phyloP scores from a whole-genome alignment of 2,888 invertebrate genomes.

The Yponomeuta evonymella region DNA sequence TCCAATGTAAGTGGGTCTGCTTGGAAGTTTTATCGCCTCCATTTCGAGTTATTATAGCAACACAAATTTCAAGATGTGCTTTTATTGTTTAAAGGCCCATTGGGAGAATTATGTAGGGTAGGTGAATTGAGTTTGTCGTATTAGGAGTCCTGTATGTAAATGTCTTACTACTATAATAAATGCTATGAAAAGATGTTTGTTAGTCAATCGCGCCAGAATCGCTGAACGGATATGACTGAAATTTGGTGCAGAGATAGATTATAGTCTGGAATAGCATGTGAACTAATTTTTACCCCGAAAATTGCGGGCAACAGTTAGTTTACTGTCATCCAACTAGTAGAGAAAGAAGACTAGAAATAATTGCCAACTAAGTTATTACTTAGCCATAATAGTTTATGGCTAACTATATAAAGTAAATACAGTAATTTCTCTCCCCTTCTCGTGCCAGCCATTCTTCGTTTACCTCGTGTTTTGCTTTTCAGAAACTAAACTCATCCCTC shows the following conservation, averaged over 20 bases:
- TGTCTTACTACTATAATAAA: background rate
- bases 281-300: too few relatives aligned
- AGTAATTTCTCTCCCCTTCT: background rate
- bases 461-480: background rate
- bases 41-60: slow-evolving; percentile 11
- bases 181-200: too few relatives aligned
- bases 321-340: too few relatives aligned
- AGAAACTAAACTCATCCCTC: background rate
- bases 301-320: too few relatives aligned
- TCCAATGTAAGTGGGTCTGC: slow-evolving; percentile 48
- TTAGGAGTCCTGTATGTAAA: background rate
- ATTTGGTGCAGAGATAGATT: too few relatives aligned
- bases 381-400: too few relatives aligned
- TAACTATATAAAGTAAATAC: background rate
- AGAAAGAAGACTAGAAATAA: too few relatives aligned
- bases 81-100: slow-evolving; percentile 4
- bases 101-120: background rate
- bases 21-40: slow-evolving; percentile 49
- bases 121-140: background rate
- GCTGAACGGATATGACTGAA: too few relatives aligned
- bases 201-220: too few relatives aligned
- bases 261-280: too few relatives aligned
- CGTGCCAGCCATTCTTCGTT: background rate
- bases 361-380: too few relatives aligned
- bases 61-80: slow-evolving; percentile 1